phyloP scores from a whole-genome alignment of 2,113 vertebrate species.

The Brachirus orientalis region DNA sequence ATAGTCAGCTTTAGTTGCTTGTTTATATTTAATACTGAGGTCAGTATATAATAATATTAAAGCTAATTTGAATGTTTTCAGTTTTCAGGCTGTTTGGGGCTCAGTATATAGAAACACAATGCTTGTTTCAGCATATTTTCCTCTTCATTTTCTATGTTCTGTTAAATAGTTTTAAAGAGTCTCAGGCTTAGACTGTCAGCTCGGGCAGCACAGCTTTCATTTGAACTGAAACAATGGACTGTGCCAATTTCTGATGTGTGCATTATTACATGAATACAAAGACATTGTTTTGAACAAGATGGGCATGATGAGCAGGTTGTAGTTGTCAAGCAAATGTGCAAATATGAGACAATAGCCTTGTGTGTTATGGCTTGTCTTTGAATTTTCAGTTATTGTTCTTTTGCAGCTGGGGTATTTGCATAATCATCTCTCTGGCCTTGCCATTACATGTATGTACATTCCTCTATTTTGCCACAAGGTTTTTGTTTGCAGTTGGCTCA shows the following conservation, averaged over 20 bases:
- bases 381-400: slow-evolving; percentile 74
- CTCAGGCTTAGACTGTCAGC: slow-evolving; percentile 21
- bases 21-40: slow-evolving; percentile 7
- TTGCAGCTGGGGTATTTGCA: slow-evolving; percentile 79
- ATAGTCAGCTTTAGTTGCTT: slow-evolving; percentile 23
- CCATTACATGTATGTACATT: slow-evolving; percentile 68
- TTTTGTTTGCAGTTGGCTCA: slow-evolving; percentile 66
- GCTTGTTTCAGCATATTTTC: slow-evolving; percentile 33
- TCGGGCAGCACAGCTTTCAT: slow-evolving; percentile 40
- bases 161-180: slow-evolving; percentile 41
- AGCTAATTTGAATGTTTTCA: slow-evolving; percentile 18
- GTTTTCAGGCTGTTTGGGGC: slow-evolving; percentile 1
- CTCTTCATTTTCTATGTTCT: slow-evolving; percentile 14
- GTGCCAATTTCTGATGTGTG: slow-evolving; percentile 55
- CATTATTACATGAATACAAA: slow-evolving; percentile 65
- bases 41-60: slow-evolving; percentile 4
- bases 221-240: slow-evolving; percentile 66
- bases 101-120: slow-evolving; percentile 10
- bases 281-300: slow-evolving; percentile 67
- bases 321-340: slow-evolving; percentile 76
- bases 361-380: slow-evolving; percentile 74
- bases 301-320: slow-evolving; percentile 74
- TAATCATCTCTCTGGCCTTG: slow-evolving; percentile 71
- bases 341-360: slow-evolving; percentile 68
- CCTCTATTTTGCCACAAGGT: slow-evolving; percentile 61